These are phyloP conservation scores for Cephalopachus bancanus DNA, from an alignment of 2,797 vertebrate genomes.

Conservation along the genomic window DNA sequence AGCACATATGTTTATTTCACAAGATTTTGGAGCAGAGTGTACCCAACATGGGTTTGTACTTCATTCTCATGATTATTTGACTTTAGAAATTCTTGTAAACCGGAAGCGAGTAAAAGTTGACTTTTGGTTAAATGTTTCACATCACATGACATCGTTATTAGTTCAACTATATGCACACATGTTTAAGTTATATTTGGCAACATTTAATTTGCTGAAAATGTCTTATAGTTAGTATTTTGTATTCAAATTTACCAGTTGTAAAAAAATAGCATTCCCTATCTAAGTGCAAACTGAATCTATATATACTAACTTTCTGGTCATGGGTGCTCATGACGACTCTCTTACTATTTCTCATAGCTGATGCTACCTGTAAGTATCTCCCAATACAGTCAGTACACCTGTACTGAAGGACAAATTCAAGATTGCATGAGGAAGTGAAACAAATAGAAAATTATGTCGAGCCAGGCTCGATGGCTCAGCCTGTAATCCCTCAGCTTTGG, in stretches of 20 bases:
- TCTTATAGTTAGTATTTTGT: constrained; percentile 41
- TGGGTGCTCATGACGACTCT: background rate
- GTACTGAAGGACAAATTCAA: background rate
- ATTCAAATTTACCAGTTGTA: background rate
- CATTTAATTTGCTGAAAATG: constrained; percentile 20
- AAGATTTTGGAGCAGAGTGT: background rate
- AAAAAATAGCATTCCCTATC: constrained; percentile 7
- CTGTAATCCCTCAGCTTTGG: too few relatives aligned
- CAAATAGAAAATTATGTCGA: background rate
- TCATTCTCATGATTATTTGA: background rate
- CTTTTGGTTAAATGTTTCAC: background rate
- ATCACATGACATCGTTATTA: background rate
- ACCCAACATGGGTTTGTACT: background rate
- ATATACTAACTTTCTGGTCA: background rate
- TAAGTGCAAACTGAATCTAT: background rate
- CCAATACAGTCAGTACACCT: background rate
- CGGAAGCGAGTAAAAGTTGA: background rate
- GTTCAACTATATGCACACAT: background rate
- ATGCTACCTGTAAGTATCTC: background rate
- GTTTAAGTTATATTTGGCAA: constrained; percentile 39
- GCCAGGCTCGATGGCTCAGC: too few relatives aligned
- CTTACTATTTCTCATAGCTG: background rate
- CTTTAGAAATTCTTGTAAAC: background rate
- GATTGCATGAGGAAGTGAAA: background rate
- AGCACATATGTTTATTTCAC: background rate